These are phyloP conservation scores for Crocallis elinguaria DNA, from an alignment of 2,888 invertebrate species.

Conservation along the genomic window DNA sequence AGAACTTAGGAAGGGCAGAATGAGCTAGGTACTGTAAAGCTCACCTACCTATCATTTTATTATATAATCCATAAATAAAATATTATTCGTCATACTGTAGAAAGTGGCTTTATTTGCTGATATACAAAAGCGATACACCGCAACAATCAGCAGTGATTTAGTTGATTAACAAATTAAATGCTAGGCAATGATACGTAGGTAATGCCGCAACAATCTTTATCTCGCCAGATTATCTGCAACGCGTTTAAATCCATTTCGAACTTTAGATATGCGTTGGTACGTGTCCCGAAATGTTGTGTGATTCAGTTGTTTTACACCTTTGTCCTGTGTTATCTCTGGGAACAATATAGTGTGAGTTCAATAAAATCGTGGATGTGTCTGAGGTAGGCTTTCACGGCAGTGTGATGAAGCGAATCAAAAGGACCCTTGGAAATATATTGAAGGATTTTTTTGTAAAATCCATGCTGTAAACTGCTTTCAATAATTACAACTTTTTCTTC, in stretches of 20 bases:
- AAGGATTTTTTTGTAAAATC: too few relatives aligned
- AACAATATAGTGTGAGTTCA: not conserved
- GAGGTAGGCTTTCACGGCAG: not conserved
- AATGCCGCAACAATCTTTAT: conserved; percentile 38
- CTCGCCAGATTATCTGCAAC: conserved; percentile 28
- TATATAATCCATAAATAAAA: not conserved
- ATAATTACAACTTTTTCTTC: too few relatives aligned
- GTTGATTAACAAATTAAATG: conserved; percentile 41
- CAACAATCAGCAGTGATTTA: conserved; percentile 40
- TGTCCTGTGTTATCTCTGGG: not conserved
- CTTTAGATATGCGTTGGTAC: conserved; percentile 6
- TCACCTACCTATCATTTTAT: too few relatives aligned
- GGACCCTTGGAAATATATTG: too few relatives aligned
- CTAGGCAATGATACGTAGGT: too few relatives aligned
- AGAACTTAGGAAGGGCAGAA: too few relatives aligned
- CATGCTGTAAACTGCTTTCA: too few relatives aligned
- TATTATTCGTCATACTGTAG: conserved; percentile 5
- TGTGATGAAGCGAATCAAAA: too few relatives aligned
- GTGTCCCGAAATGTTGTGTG: conserved; percentile 9
- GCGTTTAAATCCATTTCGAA: conserved; percentile 29
- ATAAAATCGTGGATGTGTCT: not conserved
- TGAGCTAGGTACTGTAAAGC: too few relatives aligned
- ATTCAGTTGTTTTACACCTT: not conserved
- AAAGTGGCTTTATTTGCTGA: conserved; percentile 2
- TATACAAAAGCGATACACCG: conserved; percentile 10